Conservation (phyloP, 2,888 invertebrate genomes). For the Trilocha varians region DNA sequence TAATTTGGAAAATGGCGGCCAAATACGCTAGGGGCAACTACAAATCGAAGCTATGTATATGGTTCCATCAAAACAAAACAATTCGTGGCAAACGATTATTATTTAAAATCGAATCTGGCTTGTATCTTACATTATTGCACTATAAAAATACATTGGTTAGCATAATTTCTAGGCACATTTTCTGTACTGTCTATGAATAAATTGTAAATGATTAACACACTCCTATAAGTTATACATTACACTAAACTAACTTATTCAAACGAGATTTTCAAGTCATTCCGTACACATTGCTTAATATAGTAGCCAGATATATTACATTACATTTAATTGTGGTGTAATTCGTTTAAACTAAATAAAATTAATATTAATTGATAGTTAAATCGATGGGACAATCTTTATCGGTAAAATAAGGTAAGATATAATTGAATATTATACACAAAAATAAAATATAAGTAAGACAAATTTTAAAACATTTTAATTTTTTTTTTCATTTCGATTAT, state of each 20-base stretch:
- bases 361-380: neutral
- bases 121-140: constrained; percentile 59
- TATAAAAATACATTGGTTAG: constrained; percentile 68
- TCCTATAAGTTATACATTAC: constrained; percentile 44
- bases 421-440: too few species aligned
- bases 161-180: constrained; percentile 68
- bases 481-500: too few species aligned
- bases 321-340: neutral
- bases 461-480: too few species aligned
- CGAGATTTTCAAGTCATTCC: constrained; percentile 14
- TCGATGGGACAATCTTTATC: neutral
- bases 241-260: constrained; percentile 34
- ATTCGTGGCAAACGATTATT: neutral
- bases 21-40: constrained; percentile 56
- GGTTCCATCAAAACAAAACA: neutral
- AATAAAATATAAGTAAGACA: too few species aligned
- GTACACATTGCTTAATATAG: neutral
- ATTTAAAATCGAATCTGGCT: constrained; percentile 29
- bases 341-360: neutral
- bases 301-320: neutral
- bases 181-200: constrained; percentile 61
- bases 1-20: constrained; percentile 65
- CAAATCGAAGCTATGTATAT: constrained; percentile 49
- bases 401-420: too few species aligned
- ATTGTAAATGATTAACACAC: constrained; percentile 54